Base-by-base conservation (phyloP, 2,113 vertebrate species). In the Colius striatus region DNA sequence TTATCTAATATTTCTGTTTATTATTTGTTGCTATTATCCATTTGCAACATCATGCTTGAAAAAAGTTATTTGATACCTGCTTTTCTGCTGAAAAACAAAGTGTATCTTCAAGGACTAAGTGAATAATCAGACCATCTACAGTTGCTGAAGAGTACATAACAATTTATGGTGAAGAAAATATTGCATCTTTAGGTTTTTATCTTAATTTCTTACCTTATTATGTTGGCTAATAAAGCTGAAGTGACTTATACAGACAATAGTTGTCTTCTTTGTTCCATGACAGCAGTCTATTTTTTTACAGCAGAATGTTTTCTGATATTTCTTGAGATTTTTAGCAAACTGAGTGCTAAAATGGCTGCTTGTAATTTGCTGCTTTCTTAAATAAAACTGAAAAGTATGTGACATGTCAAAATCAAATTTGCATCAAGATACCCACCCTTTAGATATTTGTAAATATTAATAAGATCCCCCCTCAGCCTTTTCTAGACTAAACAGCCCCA, bases 1-100 rank as follows among this genome's bases (percentile, higher is more conserved):
- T 90, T 94, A 75, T 36, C 57, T 92, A 66, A 41, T 25, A 41
- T 66, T 87, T 82, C 41, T 93, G 68, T 89, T 89, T 94, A 74
- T 85, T 87, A 21, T 71, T 66, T 65, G 65, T 92, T 67, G 47
- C n/a, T 90, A 14, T 53, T 78, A 45, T 4, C n/a, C n/a, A 47
- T 65, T 83, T 86, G 47, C 22, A 36, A 8, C 57, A 65, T 65
- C 72, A 50, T 68, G 26, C 50, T 83, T 47, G 43, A 34, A 11
- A 55, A 41, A 71, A 41, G n/a, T 25, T 32, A 19, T 78, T 71
- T 50, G 61, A 15, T 73, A 57, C 18, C 38, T 79, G 47, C 22
- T 75, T 9, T 84, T 66, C 67, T 51, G 21, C 50, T 94, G 36
- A 57, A 70, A 83, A 62, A 61, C 41, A 71, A 75, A 67, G 10